phyloP scores from a whole-genome alignment of 2,888 invertebrate genomes.

The Orthonychiurus folsomi region DNA sequence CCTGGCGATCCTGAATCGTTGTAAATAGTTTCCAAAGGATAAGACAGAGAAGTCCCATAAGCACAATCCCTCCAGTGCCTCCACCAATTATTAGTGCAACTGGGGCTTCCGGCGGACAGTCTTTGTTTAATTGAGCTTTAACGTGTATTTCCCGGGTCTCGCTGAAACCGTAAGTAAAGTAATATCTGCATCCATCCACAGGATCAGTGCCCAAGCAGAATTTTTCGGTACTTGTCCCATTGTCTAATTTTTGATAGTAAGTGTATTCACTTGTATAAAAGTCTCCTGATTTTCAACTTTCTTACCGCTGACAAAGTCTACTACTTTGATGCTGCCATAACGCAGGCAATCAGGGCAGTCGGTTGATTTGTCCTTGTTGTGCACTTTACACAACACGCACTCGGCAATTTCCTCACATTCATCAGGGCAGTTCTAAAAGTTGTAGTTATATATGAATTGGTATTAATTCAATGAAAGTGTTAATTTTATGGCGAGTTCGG shows the following conservation, averaged over 20 bases:
- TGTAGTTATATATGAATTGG: background rate
- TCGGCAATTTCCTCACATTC: slow-evolving; percentile 6
- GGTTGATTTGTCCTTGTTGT: too few species aligned
- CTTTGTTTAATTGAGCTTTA: background rate
- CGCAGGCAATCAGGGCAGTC: slow-evolving; percentile 6
- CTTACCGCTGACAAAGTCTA: slow-evolving; percentile 4
- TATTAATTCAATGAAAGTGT: background rate
- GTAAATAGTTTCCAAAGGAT: slow-evolving; percentile 95
- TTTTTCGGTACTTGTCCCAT: slow-evolving; percentile 24
- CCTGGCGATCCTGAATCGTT: slow-evolving; percentile 90
- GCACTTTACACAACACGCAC: slow-evolving; percentile 7
- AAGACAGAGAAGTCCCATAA: slow-evolving; percentile 84
- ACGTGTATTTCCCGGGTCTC: background rate
- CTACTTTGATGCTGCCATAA: background rate
- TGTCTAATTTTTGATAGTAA: too few species aligned
- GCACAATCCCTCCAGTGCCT: slow-evolving; percentile 91
- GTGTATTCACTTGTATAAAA: too few species aligned
- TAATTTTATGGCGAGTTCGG: background rate
- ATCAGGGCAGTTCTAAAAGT: slow-evolving; percentile 9
- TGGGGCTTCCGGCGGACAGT: slow-evolving; percentile 7
- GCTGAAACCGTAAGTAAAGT: slow-evolving; percentile 3
- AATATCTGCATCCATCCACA: slow-evolving; percentile 43
- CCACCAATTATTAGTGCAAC: slow-evolving; percentile 51
- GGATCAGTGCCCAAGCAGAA: slow-evolving; percentile 47
- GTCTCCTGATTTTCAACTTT: slow-evolving; percentile 16